phyloP scores from a whole-genome alignment of 2,113 vertebrate species.

The Tapirus terrestris region DNA sequence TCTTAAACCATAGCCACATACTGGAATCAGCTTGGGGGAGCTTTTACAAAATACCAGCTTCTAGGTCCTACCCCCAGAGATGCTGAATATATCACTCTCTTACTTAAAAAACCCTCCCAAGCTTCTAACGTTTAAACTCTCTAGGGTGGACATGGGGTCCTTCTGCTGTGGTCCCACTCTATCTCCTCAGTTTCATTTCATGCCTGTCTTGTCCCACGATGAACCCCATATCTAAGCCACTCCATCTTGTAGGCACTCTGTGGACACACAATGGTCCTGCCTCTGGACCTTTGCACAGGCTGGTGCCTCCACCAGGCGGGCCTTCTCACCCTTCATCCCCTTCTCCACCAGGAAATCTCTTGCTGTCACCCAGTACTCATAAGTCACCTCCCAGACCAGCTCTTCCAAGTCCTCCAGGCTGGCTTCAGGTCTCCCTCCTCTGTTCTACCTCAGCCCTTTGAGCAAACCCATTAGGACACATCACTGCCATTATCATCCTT shows the following conservation, averaged over 20 bases:
- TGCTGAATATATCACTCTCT: neutral
- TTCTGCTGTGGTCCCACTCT: neutral
- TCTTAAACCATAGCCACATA: neutral
- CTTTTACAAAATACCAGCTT: neutral
- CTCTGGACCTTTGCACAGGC: neutral
- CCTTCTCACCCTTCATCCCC: neutral
- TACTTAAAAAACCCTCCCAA: neutral
- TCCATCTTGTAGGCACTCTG: neutral
- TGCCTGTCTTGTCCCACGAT: neutral
- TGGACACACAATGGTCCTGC: neutral
- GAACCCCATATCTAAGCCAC: neutral
- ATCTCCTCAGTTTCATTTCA: neutral
- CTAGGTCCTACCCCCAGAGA: neutral
- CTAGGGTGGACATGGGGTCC: neutral
- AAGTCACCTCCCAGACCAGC: neutral
- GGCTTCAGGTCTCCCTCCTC: neutral
- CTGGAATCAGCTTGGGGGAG: neutral
- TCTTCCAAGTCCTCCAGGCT: neutral
- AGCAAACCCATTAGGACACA: neutral
- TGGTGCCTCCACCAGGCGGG: neutral
- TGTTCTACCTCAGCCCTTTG: neutral
- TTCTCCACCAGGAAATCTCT: neutral
- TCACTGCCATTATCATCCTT: neutral
- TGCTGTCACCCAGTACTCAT: neutral
- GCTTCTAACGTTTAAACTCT: neutral